A percentile compares a stretch with the other conserved stretches of the same genome.
phyloP scores from a whole-genome alignment of 2,113 vertebrate genomes.

The Pituophis catenifer region DNA sequence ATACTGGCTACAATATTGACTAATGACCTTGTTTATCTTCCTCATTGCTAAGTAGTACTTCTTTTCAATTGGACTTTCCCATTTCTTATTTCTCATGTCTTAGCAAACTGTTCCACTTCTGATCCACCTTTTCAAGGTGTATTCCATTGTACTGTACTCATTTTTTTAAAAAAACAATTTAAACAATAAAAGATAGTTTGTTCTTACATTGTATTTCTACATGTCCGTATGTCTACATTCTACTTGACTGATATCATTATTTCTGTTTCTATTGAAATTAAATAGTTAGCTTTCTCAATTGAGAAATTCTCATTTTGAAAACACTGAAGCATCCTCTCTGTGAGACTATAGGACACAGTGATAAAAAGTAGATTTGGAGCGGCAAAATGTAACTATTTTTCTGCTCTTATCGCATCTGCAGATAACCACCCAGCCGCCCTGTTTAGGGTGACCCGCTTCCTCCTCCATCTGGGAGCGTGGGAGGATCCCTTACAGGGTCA shows the following conservation, averaged over 20 bases:
- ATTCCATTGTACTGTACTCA: neutral
- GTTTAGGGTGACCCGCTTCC: too few species aligned
- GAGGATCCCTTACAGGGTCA: too few species aligned
- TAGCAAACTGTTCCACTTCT: neutral
- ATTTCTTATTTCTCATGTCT: neutral
- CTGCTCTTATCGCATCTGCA: too few species aligned
- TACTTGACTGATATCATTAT: neutral
- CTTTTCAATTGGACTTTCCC: neutral
- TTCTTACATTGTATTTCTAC: neutral
- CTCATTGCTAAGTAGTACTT: neutral
- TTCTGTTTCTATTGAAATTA: neutral
- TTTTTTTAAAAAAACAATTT: slow-evolving; percentile 14
- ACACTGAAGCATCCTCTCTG: neutral
- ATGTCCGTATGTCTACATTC: neutral
- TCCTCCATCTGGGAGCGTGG: too few species aligned
- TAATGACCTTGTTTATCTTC: neutral
- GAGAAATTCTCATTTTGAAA: slow-evolving; percentile 22
- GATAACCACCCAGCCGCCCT: too few species aligned
- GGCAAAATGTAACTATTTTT: too few species aligned
- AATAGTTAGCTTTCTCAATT: neutral
- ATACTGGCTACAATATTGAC: neutral
- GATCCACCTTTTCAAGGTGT: neutral
- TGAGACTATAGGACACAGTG: slow-evolving; percentile 15
- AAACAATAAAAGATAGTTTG: neutral
- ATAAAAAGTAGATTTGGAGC: slow-evolving; percentile 30